Evolutionary conservation across 2,888 invertebrate species (phyloP), one percentile per base, ranked within the genome.

Genomic region (Lottia scabra): DNA sequence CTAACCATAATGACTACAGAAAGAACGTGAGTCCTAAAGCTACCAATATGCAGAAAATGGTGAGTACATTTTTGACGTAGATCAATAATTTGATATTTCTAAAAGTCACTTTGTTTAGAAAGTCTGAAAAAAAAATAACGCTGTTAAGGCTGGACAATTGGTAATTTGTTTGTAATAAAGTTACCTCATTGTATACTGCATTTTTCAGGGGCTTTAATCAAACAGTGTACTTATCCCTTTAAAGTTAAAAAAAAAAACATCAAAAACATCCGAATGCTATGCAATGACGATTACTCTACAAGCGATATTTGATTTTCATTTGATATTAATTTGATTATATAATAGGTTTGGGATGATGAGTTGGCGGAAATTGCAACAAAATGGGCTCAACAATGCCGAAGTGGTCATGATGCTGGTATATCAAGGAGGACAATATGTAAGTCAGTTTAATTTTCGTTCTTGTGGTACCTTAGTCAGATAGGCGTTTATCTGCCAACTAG

Each of bases 331-430:
- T 43, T 43, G 19, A 16, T 43, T 65, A 38, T 38, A 8, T 38
- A 10, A 16, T 44, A 66, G 66, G 38, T 15, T 23, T 66, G 66
- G 66, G 66, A 66, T 66, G 66, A 66, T 43, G 66, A 66, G 15
- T 43, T 66, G 5, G 66, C 66, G 16, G 26, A 3, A 44, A 66
- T 66, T 66, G 66, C 66, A 43, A 45, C 23, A 43, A 66, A 66
- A 43, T 66, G 66, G 66, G 66, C 66, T 0, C 44, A n/a, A 44
- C 66, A 66, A 23, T 66, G 66, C 23, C 38, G 19, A 19, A 10
- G 6, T 44, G 66, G 43, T 6, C 30, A 66, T 13, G 43, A 66
- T n/a, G 8, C 16, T 43, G 38, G 13, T 43, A 19, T 6, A 43
- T 23, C 19, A 23, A 30, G 66, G n/a, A 23, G 16, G 15, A 43